Evolutionary conservation across 2,113 vertebrate species (phyloP), one percentile per base, ranked within the genome.

Genomic region (Crotalus helleri): DNA sequence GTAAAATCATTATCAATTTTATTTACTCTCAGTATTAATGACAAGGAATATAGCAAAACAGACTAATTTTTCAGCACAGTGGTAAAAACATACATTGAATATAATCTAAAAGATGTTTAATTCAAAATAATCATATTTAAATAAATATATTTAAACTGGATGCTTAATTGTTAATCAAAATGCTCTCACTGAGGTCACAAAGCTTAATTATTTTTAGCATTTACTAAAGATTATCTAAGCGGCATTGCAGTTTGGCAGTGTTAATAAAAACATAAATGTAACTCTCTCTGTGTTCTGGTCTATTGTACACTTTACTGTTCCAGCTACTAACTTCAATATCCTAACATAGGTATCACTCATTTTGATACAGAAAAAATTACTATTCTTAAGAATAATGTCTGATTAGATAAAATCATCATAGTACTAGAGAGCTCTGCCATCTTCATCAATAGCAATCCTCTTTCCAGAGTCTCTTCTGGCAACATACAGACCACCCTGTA

Each of bases 131-230:
- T 92, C 93, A 93, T 53, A 1, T 39, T 29, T 91, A 92, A 88
- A 55, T 87, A 53, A 88, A 55, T 87, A 53, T 90, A 96, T 91
- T 91, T 91, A 95, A 54, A 85, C 90, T 49, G 91, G 90, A 92
- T 96, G 92, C 10, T 92, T 58, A 95, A 57, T 26, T 97, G 95
- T 94, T 96, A 96, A 93, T 46, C 95, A 87, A 92, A 96, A 95
- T 89, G 85, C 26, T 85, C 58, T 94, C 92, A 55, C 95, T 96
- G 88, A 92, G 91, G 95, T 88, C 87, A 91, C 24, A 91, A 96
- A 94, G 96, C 94, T 96, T 61, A 29, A 74, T 94, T 86, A 88
- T 44, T 46, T 55, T 49, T 90, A 61, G 17, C 0, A 53, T 94
- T 89, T 19, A n/a, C 15, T 88, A 17, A 94, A 90, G 49, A 96